These are phyloP conservation scores for Pelodytes ibericus DNA, from an alignment of 2,797 vertebrate species.

Conservation along the genomic window DNA sequence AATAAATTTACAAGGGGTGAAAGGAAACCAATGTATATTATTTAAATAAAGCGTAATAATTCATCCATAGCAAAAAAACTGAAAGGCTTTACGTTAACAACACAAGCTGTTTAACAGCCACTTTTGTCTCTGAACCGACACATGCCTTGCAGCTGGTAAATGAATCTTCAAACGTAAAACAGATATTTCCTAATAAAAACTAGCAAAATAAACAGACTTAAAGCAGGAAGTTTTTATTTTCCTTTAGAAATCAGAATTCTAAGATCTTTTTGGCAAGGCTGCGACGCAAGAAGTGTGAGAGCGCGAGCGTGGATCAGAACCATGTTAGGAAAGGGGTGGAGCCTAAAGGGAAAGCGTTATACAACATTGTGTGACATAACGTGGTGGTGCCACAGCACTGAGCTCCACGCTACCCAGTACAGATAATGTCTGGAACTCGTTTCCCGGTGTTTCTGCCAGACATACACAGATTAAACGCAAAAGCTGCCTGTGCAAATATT, in stretches of 20 bases:
- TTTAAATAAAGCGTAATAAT: background rate
- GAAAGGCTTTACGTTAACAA: background rate
- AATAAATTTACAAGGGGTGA: background rate
- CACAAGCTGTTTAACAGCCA: slow-evolving; percentile 14
- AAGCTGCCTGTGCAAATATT: too few relatives aligned
- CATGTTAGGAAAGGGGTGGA: background rate
- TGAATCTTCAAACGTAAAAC: slow-evolving; percentile 41
- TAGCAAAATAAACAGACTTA: slow-evolving; percentile 42
- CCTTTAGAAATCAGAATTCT: slow-evolving; percentile 35
- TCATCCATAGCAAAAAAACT: background rate
- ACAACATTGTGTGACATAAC: too few relatives aligned
- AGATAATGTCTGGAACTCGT: too few relatives aligned
- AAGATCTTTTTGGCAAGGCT: slow-evolving; percentile 20
- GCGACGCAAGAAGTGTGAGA: slow-evolving; percentile 17
- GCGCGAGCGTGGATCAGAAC: slow-evolving; percentile 2
- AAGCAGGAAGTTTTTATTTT: slow-evolving; percentile 44
- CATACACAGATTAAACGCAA: too few relatives aligned
- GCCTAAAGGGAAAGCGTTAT: too few relatives aligned
- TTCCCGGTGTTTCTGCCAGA: too few relatives aligned
- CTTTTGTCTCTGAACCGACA: slow-evolving; percentile 11
- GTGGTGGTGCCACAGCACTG: too few relatives aligned
- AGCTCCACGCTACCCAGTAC: too few relatives aligned
- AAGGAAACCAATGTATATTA: background rate
- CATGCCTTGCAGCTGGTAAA: slow-evolving; percentile 46
- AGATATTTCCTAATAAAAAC: slow-evolving; percentile 51